Evolutionary conservation across 2,113 vertebrate genomes (phyloP).

Genomic region (Camelus dromedarius): DNA sequence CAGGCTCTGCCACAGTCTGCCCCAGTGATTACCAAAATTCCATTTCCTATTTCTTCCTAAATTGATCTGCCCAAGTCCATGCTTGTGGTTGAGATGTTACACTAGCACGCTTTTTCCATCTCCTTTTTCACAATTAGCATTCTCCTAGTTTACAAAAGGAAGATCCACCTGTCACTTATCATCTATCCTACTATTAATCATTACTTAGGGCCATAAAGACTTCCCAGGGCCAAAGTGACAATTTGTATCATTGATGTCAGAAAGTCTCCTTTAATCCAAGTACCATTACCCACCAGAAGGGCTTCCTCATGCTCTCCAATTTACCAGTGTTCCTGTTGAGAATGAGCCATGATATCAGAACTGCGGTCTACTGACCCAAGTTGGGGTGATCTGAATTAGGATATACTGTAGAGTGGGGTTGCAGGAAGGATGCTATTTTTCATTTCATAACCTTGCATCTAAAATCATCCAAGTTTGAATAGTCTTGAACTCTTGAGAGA

Average conservation of each 20-base stretch:
- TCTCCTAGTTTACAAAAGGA: background rate
- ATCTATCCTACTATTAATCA: background rate
- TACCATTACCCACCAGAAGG: background rate
- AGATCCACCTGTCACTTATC: background rate
- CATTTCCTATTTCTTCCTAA: background rate
- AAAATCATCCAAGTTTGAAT: background rate
- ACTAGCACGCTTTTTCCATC: background rate
- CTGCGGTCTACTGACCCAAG: background rate
- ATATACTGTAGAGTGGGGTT: background rate
- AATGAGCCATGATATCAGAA: background rate
- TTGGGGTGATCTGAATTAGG: background rate
- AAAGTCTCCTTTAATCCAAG: background rate
- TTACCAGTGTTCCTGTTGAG: background rate
- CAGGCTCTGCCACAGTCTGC: background rate
- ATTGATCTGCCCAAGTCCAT: background rate
- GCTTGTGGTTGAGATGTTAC: background rate
- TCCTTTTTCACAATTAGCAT: background rate
- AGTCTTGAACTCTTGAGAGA: background rate
- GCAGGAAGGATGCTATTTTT: background rate
- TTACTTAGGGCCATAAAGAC: background rate
- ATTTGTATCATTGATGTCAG: background rate
- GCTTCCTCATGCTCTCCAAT: background rate
- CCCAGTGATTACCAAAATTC: background rate
- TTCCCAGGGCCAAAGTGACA: background rate
- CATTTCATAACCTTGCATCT: background rate